Evolutionary conservation across 2,888 invertebrate genomes (phyloP).

Genomic region (Hypsopygia costalis): DNA sequence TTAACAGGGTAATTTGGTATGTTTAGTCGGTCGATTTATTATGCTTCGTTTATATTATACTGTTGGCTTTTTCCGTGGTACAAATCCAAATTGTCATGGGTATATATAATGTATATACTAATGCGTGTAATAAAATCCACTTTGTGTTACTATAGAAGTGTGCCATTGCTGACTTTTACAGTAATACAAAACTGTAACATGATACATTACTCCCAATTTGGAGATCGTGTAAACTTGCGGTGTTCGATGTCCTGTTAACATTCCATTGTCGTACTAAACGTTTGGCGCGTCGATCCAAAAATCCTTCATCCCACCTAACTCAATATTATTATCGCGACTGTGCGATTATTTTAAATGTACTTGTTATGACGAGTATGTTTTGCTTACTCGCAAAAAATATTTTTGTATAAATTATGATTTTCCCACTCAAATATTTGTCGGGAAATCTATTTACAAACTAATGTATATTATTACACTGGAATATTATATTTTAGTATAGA

Average conservation of each 20-base stretch:
- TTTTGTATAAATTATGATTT: slow-evolving; percentile 70
- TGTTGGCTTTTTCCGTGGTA: not conserved
- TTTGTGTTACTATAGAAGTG: too few relatives aligned
- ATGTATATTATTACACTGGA: slow-evolving; percentile 70
- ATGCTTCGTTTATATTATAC: too few relatives aligned
- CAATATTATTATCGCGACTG: slow-evolving; percentile 45
- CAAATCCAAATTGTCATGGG: slow-evolving; percentile 22
- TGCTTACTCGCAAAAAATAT: slow-evolving; percentile 56
- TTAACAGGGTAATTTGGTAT: too few relatives aligned
- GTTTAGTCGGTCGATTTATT: too few relatives aligned
- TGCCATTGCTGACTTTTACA: too few relatives aligned
- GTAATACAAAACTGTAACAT: slow-evolving; percentile 2
- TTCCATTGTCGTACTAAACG: slow-evolving; percentile 59
- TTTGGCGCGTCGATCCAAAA: slow-evolving; percentile 65
- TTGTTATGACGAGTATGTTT: slow-evolving; percentile 44
- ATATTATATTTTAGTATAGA: slow-evolving; percentile 70
- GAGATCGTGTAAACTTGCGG: slow-evolving; percentile 43
- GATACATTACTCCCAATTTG: slow-evolving; percentile 16
- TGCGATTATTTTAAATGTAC: slow-evolving; percentile 38
- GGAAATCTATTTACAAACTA: slow-evolving; percentile 71
- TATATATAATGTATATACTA: too few relatives aligned
- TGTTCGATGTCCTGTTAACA: slow-evolving; percentile 48
- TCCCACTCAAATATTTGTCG: slow-evolving; percentile 45
- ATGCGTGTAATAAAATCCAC: too few relatives aligned
- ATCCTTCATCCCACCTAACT: slow-evolving; percentile 65